Percentiles rank a stretch among this genome's conserved stretches.
Conservation (phyloP, 2,113 vertebrate species). For the Eupsittula cactorum region DNA sequence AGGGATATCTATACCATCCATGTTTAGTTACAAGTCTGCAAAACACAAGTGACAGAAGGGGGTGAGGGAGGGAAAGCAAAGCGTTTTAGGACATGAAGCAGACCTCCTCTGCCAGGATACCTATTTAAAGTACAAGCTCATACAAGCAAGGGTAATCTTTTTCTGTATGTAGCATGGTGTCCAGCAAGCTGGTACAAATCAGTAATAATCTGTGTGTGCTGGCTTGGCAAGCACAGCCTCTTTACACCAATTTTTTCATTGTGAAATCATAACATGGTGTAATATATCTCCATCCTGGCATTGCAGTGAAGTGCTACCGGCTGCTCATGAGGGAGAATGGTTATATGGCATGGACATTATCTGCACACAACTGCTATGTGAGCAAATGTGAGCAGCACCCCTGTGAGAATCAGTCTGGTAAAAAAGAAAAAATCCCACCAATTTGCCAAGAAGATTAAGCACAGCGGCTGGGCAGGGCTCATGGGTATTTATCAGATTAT, state of each 20-base stretch:
- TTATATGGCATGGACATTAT: rapidly evolving
- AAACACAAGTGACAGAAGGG: background rate
- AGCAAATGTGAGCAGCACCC: background rate
- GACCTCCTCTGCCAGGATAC: background rate
- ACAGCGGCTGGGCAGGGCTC: background rate
- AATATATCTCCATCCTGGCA: rapidly evolving
- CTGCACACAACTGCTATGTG: background rate
- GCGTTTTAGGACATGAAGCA: background rate
- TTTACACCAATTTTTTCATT: background rate
- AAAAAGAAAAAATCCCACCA: background rate
- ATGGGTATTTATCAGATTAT: background rate
- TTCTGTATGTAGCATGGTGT: background rate
- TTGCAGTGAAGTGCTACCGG: background rate
- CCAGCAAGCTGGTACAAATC: background rate
- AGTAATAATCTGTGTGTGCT: background rate
- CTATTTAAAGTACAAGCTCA: background rate
- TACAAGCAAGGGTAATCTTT: background rate
- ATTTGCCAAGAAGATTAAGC: background rate
- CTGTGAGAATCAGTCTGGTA: background rate
- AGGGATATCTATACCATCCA: background rate
- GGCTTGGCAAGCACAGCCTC: background rate
- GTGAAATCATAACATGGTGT: background rate
- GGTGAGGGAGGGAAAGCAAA: background rate
- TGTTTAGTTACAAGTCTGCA: background rate
- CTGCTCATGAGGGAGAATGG: background rate